These are phyloP conservation scores for Lepus americanus DNA, from an alignment of 2,113 vertebrate species.

Conservation along the genomic window DNA sequence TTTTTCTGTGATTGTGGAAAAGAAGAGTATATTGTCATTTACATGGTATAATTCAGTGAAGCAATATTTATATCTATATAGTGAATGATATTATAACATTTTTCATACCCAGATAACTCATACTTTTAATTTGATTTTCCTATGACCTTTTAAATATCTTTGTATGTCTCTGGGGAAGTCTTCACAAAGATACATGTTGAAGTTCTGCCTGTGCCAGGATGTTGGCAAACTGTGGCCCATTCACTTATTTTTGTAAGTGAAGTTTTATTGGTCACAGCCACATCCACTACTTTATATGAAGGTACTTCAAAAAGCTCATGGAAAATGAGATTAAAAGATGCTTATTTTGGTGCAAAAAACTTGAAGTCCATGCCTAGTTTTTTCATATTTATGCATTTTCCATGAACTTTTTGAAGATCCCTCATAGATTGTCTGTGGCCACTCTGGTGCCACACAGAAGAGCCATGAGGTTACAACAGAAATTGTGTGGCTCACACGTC, in stretches of 20 bases:
- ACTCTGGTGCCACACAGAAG: background rate
- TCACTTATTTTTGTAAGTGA: slow-evolving; percentile 22
- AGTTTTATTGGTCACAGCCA: slow-evolving; percentile 17
- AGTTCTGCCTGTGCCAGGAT: background rate
- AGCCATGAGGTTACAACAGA: background rate
- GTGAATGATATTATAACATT: no score
- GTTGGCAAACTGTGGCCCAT: background rate
- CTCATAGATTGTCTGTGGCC: background rate
- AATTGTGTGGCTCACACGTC: background rate
- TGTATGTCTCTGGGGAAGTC: background rate
- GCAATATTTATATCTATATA: no score
- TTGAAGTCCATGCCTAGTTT: no score
- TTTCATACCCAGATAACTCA: no score
- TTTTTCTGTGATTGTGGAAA: no score
- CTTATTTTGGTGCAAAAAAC: no score
- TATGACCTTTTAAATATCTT: no score
- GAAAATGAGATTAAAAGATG: no score
- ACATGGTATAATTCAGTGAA: no score
- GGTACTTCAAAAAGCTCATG: background rate
- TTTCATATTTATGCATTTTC: no score
- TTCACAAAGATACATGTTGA: background rate
- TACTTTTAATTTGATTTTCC: no score
- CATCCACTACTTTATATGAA: background rate
- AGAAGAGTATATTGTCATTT: no score
- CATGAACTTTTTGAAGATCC: background rate